These are phyloP conservation scores for Toxotes chatareus DNA, from an alignment of 2,113 vertebrate species.

Conservation along the genomic window DNA sequence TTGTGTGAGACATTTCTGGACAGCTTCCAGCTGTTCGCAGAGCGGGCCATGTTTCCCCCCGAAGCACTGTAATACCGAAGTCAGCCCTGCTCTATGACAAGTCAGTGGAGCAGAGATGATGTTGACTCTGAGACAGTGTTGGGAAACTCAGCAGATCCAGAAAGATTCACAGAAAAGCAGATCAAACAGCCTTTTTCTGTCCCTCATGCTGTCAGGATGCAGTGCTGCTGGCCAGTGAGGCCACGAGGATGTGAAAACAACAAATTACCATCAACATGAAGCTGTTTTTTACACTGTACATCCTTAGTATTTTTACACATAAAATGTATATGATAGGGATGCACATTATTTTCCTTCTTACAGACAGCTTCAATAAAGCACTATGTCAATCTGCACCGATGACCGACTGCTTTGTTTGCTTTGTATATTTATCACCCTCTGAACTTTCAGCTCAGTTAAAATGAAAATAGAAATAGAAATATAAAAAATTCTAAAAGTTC, in stretches of 20 bases:
- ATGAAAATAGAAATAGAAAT: background rate
- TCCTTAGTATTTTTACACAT: conserved; percentile 99
- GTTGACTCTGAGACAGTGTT: conserved; percentile 33
- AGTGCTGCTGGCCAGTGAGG: conserved; percentile 84
- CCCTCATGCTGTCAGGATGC: conserved; percentile 67
- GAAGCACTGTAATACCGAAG: conserved; percentile 19
- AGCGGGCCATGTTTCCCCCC: conserved; percentile 75
- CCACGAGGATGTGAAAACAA: conserved; percentile 90
- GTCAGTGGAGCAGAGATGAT: conserved; percentile 17
- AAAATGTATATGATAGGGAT: conserved; percentile 93
- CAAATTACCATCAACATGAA: conserved; percentile 87
- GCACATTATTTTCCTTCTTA: conserved; percentile 97
- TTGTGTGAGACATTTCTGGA: conserved; percentile 89
- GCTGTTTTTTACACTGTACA: conserved; percentile 97
- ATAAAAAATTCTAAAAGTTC: no score
- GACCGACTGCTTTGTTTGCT: conserved; percentile 63
- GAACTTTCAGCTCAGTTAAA: background rate
- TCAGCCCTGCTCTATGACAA: conserved; percentile 4
- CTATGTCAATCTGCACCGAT: conserved; percentile 92
- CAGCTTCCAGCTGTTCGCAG: conserved; percentile 76
- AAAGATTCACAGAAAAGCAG: conserved; percentile 45
- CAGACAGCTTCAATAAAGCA: conserved; percentile 99
- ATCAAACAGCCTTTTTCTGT: conserved; percentile 69
- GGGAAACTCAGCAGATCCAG: conserved; percentile 38
- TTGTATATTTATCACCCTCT: background rate